A percentile compares a stretch with the other conserved stretches of the same genome.
Conservation (phyloP, 2,113 vertebrate species). For the Ceyx cyanopectus region DNA sequence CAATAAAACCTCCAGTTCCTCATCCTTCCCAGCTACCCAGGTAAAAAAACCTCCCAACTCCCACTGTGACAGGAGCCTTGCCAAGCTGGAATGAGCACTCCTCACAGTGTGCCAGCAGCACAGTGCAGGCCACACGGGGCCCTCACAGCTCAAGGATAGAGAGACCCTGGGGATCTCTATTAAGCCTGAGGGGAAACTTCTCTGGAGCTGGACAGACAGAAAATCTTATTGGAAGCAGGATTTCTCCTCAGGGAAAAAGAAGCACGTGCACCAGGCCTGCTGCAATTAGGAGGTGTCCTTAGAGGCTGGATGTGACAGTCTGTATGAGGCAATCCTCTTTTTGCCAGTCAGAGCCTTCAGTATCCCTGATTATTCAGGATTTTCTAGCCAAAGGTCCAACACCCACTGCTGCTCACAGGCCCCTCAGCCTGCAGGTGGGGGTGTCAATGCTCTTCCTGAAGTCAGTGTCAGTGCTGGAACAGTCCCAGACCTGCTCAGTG, state of each 20-base stretch:
- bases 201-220: not conserved
- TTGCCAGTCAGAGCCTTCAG: not conserved
- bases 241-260: not conserved
- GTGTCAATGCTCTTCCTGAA: constrained; percentile 11
- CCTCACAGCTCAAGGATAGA: not conserved
- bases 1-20: not conserved
- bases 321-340: not conserved
- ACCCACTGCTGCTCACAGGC: not conserved
- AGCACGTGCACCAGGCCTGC: fast-evolving
- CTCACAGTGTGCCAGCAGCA: not conserved
- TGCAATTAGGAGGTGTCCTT: not conserved
- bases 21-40: not conserved
- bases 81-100: not conserved
- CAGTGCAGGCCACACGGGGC: not conserved
- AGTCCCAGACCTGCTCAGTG: not conserved
- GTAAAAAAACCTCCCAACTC: not conserved
- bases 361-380: not conserved
- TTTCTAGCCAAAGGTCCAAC: not conserved
- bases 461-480: not conserved
- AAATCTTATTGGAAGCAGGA: not conserved
- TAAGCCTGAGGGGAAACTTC: fast-evolving
- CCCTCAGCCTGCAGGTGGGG: not conserved
- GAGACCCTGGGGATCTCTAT: not conserved
- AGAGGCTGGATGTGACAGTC: not conserved
- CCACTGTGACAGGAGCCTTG: not conserved